Evolutionary conservation across 2,888 invertebrate genomes (phyloP), one percentile per base, ranked within the genome.

Genomic region (Ormyrus nitidulus): DNA sequence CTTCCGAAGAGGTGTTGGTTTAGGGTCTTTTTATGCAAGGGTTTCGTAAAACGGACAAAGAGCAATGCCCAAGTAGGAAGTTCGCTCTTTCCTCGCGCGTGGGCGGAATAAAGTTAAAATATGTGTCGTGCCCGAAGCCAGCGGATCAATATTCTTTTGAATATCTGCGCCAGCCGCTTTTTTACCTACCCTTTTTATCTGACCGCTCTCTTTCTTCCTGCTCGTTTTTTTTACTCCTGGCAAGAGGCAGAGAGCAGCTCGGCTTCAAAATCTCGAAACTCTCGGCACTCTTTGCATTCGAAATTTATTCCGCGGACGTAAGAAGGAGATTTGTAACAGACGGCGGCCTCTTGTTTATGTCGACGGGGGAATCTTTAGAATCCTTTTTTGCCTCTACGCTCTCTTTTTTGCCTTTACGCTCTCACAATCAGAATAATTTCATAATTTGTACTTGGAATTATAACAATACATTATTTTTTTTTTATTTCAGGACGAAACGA

Each of bases 111-210:
- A 77, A 77, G 71, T 53, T 71, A 64, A 77, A 69, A 70, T 70
- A 64, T 77, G 64, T 51, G 71, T 53, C 71, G 44, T 70, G 53
- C 46, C 46, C 6, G 49, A 46, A 1, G 13, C 48, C 61, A n/a
- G 54, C 34, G 54, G 78, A 73, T 79, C 68, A 73, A 79, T 79
- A 79, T 72, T 72, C 78, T 73, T 73, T 79, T 73, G 68, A 73
- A 61, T 34, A 34, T 69, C 34, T 59, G 51, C 62, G 34, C n/a
- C n/a, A 5, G 6, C 58, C 65, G 54, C 58, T 70, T 75, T 62
- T 58, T 11, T 3, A 49, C 53, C n/a, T 69, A 34, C 54, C 64
- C 54, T 34, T 64, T 77, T 77, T 77, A 59, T 66, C 53, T 46
- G 66, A 56, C 62, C 34, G 34, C 54, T 70, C 54, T 34, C 58